These are phyloP conservation scores for Sciurus niger DNA, from an alignment of 2,113 vertebrate genomes.

Conservation along the genomic window DNA sequence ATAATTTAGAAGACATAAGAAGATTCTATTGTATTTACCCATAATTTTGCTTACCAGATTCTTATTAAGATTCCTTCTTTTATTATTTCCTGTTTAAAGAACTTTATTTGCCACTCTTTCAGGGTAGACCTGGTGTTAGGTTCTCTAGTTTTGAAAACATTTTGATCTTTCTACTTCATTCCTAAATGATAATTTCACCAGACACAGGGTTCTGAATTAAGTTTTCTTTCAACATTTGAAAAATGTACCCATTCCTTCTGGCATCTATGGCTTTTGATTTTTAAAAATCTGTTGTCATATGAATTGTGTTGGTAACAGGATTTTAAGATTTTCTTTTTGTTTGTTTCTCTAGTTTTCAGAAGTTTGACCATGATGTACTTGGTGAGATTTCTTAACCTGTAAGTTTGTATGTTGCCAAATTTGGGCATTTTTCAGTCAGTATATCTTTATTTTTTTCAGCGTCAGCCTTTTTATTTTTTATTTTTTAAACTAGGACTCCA, in stretches of 20 bases:
- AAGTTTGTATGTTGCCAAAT: neutral
- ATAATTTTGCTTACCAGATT: constrained; percentile 7
- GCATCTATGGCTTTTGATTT: neutral
- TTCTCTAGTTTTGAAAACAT: constrained; percentile 36
- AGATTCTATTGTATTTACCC: too few relatives aligned
- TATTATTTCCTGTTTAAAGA: neutral
- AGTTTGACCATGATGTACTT: neutral
- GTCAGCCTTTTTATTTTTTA: neutral
- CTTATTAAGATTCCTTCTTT: neutral
- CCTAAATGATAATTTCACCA: too few relatives aligned
- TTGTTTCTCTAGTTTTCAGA: neutral
- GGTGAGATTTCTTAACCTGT: neutral
- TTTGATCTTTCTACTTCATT: neutral
- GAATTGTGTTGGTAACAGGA: neutral
- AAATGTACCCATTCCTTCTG: neutral
- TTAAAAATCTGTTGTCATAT: neutral
- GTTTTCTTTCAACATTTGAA: neutral
- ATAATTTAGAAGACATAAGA: too few relatives aligned
- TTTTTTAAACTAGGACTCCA: neutral
- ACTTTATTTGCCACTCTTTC: neutral
- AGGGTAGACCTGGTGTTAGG: neutral
- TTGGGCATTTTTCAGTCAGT: neutral
- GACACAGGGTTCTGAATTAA: neutral
- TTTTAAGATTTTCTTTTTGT: constrained; percentile 40
- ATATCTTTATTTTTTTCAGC: neutral